Base-by-base conservation (phyloP, 2,888 invertebrate genomes). In the Lamellibrachia columna region DNA sequence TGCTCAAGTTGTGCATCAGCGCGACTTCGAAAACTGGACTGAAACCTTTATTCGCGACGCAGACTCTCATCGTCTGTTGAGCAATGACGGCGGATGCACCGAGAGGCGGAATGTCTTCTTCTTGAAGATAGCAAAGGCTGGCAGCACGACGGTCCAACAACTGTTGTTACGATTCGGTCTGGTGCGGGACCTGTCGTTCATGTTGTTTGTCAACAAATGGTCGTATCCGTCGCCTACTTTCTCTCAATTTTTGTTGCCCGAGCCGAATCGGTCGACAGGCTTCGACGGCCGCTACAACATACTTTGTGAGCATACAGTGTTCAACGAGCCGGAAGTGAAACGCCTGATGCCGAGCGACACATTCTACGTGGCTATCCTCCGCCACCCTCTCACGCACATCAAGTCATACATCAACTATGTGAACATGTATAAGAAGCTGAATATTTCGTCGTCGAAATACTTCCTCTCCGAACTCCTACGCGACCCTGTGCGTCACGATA, bases 121-220 rank as follows among this genome's bases (percentile, higher is more conserved):
- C 60, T 15, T 60, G 60, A 60, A 60, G 22, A 60, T 60, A 60
- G 60, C 60, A 60, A 60, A 60, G 60, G 22, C 60, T 1, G 60
- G 60, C 60, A 60, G 60, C 22, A 9, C 60, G 15, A 60, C 60
- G 11, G 60, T 60, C 15, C 60, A 60, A 60, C 60, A 60, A 60
- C 60, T 60, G 60, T 60, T 60, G 60, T 15, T 60, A 60, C 60
- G 60, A 1, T 60, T 60, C 60, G 60, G 60, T 60, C 60, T 60
- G 15, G 60, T 60, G 60, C 60, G 60, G 2, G 22, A 60, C 22
- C 60, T 60, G 3, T 60, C 60, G 11, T 60, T 60, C 75, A 75
- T 75, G 75, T 75, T 75, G 22, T 75, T 75, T n/a, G 75, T 75
- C 75, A 75, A 75, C 75, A 75, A 75, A 22, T 75, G 75, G 75